Evolutionary conservation across 2,888 invertebrate genomes (phyloP).

Genomic region (Tubulanus polymorphus): DNA sequence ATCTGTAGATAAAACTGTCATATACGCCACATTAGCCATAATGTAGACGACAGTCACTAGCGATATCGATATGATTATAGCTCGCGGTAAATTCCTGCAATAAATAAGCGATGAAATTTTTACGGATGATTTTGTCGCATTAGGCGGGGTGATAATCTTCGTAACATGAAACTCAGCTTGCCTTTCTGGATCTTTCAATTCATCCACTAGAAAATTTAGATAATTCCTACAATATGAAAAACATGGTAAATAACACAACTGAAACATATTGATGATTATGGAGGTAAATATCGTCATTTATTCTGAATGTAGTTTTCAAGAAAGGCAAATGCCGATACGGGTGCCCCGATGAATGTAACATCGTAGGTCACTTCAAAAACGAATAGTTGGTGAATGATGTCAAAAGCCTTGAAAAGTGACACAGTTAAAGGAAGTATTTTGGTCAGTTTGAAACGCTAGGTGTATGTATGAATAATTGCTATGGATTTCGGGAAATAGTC

Average conservation of each 20-base stretch:
- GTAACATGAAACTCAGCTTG: conserved; percentile 17
- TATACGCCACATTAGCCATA: conserved; percentile 41
- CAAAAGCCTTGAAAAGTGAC: no score
- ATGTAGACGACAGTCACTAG: conserved; percentile 38
- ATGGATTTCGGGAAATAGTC: no score
- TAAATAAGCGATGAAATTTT: no score
- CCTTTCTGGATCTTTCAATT: conserved; percentile 42
- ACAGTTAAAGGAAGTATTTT: no score
- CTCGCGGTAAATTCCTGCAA: conserved; percentile 42
- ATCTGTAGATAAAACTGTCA: conserved; percentile 36
- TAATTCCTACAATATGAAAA: conserved; percentile 38
- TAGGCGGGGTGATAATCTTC: background rate
- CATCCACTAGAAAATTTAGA: conserved; percentile 55
- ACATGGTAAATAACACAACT: conserved; percentile 1
- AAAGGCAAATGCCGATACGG: no score
- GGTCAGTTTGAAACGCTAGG: no score
- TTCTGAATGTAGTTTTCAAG: no score
- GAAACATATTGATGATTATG: background rate
- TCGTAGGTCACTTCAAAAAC: no score
- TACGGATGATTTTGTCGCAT: background rate
- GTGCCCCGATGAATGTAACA: no score
- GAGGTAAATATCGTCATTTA: no score
- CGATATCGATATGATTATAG: conserved; percentile 39
- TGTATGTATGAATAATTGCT: no score
- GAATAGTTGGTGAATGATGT: no score